Base-by-base conservation (phyloP, 2,797 vertebrate species). In the Esox lucius region DNA sequence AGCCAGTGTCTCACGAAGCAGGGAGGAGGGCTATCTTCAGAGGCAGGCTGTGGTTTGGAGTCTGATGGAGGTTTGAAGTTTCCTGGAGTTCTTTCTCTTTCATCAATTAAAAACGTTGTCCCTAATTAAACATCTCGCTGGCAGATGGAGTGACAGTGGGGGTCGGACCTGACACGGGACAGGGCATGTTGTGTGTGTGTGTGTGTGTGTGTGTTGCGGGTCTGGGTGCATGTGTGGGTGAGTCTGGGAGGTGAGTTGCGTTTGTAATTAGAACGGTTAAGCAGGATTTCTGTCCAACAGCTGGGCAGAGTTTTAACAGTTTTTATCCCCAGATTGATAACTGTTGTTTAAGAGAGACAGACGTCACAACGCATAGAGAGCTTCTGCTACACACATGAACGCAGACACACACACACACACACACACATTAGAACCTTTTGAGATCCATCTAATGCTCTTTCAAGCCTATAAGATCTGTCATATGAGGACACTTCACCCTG, bases 181-280 rank as follows among this genome's bases (percentile, higher is more conserved):
- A 71, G 26, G 75, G 77, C 65, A 70, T 77, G 33, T 70, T 17
- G n/a, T 24, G 48, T 35, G 48, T 33, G 24, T 24, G 56, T 35
- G 24, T 17, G 51, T 19, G 33, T 46, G 70, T 19, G 15, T n/a
- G 65, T 24, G 28, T 11, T 46, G 78, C 68, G 46, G 24, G 75
- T 24, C 7, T 67, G 33, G 8, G 46, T 26, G 71, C 24, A 8
- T 70, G 69, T 5, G 22, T 33, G 71, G 39, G 59, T 22, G 71
- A 16, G 71, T 31, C 28, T 28, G 26, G 24, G 24, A 2, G 28
- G 73, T 28, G 65, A 68, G 80, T 84, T 78, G 86, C 87, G 85
- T 91, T 92, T 89, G 88, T 93, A 90, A 94, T 93, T 93, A 92
- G 87, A 81, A 78, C 77, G 87, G 82, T 82, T 84, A 89, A 78